Base-by-base conservation (phyloP, 2,797 vertebrate genomes). In the Falco biarmicus region DNA sequence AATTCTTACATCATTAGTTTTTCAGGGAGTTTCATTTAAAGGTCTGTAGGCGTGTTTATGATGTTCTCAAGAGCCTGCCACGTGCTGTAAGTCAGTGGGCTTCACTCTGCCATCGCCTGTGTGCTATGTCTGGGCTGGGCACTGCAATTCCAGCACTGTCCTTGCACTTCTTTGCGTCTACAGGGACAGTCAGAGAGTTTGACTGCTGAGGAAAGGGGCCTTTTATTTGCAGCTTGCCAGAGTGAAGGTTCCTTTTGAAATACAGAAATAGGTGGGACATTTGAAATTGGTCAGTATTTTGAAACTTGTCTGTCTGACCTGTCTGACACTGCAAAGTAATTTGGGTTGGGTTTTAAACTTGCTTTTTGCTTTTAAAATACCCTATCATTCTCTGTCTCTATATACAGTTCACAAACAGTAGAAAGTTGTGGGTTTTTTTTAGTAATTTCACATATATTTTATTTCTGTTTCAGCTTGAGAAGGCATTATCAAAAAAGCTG, bases 401-500 rank as follows among this genome's bases (percentile, higher is more conserved):
- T 51, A 22, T 75, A 13, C 15, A 54, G 21, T 63, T 91, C 56
- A 78, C 25, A 93, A 74, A 74, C 66, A 84, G 32, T 53, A 81
- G 13, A 26, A 90, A 87, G 24, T 43, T 53, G 43, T 34, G 75
- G 14, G 9, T 0, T 19, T 9, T 37, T 81, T 74, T 37, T 32
- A 54, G 56, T 84, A 86, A 82, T 88, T 84, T 84, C 34, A 61
- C 2, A 1, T 94, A 93, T 90, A 41, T 95, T 95, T 91, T 88
- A 32, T 95, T 96, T 95, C 96, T 24, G 89, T 94, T 93, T 98
- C 90, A 99, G 99, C 98, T 99, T 80, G 99, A 99, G 93, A 97
- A 98, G 11, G 99, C 99, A 16, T 97, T 99, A 96, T 98, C 98
- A 60, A 99, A 99, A 91, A 99, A 98, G 80, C 98, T 99, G 83